Evolutionary conservation across 2,888 invertebrate genomes (phyloP).

Genomic region (Neoascia interrupta): DNA sequence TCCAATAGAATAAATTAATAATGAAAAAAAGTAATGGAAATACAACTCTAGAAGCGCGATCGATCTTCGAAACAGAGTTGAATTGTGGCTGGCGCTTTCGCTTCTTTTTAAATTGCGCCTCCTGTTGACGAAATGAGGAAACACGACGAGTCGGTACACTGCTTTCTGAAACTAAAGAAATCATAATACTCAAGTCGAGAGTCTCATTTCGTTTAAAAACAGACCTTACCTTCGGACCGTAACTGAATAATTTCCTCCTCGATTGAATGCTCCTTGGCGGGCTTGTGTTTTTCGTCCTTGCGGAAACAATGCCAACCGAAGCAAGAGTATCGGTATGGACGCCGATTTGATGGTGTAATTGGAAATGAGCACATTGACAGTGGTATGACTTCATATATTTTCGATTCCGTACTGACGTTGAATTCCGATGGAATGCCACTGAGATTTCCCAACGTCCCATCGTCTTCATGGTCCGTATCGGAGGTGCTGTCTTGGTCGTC

Average conservation of each 20-base stretch:
- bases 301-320: slow-evolving; percentile 72
- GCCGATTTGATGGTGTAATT: slow-evolving; percentile 73
- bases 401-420: slow-evolving; percentile 76
- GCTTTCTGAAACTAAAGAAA: slow-evolving; percentile 24
- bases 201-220: no score
- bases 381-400: slow-evolving; percentile 83
- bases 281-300: slow-evolving; percentile 65
- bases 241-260: slow-evolving; percentile 77
- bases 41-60: slow-evolving; percentile 86
- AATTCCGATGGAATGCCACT: slow-evolving; percentile 74
- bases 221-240: slow-evolving; percentile 74
- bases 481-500: slow-evolving; percentile 83
- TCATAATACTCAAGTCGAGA: no score
- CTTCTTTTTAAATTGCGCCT: slow-evolving; percentile 76
- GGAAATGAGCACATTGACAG: slow-evolving; percentile 82
- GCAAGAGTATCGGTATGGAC: slow-evolving; percentile 70
- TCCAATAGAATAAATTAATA: slow-evolving; percentile 91
- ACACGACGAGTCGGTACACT: slow-evolving; percentile 72
- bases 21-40: slow-evolving; percentile 88
- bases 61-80: slow-evolving; percentile 91
- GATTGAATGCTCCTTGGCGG: slow-evolving; percentile 71
- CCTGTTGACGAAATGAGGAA: slow-evolving; percentile 76
- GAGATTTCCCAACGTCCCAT: slow-evolving; percentile 57
- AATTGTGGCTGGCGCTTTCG: slow-evolving; percentile 82
- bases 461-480: slow-evolving; percentile 82